Percentiles rank a stretch among this genome's conserved stretches.
These are phyloP conservation scores for Tinea pellionella DNA, from an alignment of 2,888 invertebrate species.

Conservation along the genomic window DNA sequence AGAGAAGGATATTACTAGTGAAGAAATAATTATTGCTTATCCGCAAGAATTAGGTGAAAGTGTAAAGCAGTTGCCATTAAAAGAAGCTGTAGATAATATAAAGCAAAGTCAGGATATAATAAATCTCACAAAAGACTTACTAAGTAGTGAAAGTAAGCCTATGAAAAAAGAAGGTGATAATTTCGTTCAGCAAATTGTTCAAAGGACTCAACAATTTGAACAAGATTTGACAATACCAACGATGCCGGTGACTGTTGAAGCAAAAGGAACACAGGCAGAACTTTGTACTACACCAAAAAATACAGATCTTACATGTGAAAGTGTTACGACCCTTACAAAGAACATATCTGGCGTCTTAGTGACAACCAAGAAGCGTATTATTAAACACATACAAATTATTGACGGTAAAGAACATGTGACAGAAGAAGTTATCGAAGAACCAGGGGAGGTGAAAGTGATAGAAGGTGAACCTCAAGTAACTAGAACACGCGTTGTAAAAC, in stretches of 20 bases:
- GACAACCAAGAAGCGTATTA: slow-evolving; percentile 75
- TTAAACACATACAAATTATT: slow-evolving; percentile 80
- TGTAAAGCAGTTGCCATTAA: too few species aligned
- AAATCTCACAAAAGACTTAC: neutral
- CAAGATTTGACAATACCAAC: neutral
- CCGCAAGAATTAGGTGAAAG: too few species aligned
- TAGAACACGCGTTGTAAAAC: slow-evolving; percentile 80
- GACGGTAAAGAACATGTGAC: slow-evolving; percentile 86
- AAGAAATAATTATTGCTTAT: neutral
- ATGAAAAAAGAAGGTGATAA: neutral
- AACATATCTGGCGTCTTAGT: too few species aligned
- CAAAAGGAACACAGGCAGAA: neutral
- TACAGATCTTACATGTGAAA: neutral
- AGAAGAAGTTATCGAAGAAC: slow-evolving; percentile 87
- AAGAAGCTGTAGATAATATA: neutral
- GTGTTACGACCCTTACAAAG: too few species aligned
- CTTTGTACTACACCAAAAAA: neutral
- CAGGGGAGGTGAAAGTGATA: slow-evolving; percentile 79
- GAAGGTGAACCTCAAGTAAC: slow-evolving; percentile 68
- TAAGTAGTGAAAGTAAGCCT: neutral
- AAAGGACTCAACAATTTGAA: neutral
- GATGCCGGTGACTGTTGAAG: neutral
- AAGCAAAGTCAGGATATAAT: neutral
- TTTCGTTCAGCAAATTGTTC: neutral
- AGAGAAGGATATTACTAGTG: slow-evolving; percentile 63